Evolutionary conservation across 2,888 invertebrate species (phyloP).

Genomic region (Anthophora plumipes): DNA sequence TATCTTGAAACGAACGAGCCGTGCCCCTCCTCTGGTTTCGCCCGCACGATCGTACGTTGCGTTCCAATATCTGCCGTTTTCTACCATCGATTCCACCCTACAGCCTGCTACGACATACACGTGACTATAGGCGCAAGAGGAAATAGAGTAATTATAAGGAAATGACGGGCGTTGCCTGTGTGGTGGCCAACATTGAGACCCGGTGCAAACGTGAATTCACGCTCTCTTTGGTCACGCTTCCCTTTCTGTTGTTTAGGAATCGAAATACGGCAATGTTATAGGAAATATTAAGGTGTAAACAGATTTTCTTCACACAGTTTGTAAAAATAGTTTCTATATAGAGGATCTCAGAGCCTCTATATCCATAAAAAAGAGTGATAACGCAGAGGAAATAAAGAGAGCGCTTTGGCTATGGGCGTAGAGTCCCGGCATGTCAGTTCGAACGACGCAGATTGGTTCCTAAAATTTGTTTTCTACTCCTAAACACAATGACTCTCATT

Average conservation of each 20-base stretch:
- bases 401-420: too few relatives aligned
- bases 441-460: too few relatives aligned
- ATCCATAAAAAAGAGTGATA: too few relatives aligned
- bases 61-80: conserved; percentile 77
- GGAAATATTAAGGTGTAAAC: neutral
- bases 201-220: conserved; percentile 54
- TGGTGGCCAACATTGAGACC: conserved; percentile 78
- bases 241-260: conserved; percentile 43
- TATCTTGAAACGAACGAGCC: conserved; percentile 78
- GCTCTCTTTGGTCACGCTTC: conserved; percentile 49
- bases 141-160: conserved; percentile 84
- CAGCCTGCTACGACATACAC: conserved; percentile 58
- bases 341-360: too few relatives aligned
- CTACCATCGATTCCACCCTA: conserved; percentile 79
- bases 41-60: conserved; percentile 66
- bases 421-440: too few relatives aligned
- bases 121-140: conserved; percentile 74
- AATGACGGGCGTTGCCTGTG: conserved; percentile 83
- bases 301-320: too few relatives aligned
- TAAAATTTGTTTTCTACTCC: too few relatives aligned
- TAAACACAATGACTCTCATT: too few relatives aligned
- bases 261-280: conserved; percentile 41
- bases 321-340: too few relatives aligned
- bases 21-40: conserved; percentile 52
- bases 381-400: too few relatives aligned